Evolutionary conservation across 1,140 invertebrate species (phyloP).

Genomic region (Trigoniulus corallinus): DNA sequence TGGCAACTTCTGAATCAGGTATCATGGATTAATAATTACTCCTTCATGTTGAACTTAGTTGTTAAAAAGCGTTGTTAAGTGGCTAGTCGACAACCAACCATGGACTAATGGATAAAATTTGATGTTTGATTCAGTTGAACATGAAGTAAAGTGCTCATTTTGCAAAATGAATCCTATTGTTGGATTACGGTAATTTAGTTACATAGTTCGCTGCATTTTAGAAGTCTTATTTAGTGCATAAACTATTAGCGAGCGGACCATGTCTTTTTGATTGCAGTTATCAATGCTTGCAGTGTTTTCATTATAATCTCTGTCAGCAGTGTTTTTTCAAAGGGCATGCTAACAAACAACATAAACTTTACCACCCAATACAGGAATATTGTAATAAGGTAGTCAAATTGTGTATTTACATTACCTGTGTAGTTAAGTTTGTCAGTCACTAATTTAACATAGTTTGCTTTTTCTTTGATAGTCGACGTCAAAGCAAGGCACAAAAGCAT

Average conservation of each 20-base stretch:
- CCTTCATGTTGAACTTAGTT: no score
- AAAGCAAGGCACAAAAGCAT: conserved; percentile 30
- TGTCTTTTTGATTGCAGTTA: conserved; percentile 31
- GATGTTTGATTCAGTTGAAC: conserved; percentile 12
- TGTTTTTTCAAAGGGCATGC: conserved; percentile 58
- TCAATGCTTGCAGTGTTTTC: conserved; percentile 53
- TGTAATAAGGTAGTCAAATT: conserved; percentile 33
- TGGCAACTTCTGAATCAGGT: conserved; percentile 32
- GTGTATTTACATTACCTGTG: no score
- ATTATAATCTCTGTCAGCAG: conserved; percentile 59
- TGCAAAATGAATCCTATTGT: conserved; percentile 35
- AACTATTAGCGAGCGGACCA: neutral
- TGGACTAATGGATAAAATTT: neutral
- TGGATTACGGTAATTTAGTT: conserved; percentile 27
- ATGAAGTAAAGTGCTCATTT: conserved; percentile 36
- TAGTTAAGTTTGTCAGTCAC: no score
- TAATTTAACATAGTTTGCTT: no score
- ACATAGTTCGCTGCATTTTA: neutral
- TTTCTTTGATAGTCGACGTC: conserved; percentile 30
- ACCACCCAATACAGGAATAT: conserved; percentile 63
- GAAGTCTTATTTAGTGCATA: neutral
- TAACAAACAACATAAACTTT: conserved; percentile 51
- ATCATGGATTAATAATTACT: no score
- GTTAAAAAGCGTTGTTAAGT: no score
- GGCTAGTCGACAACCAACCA: no score